Evolutionary conservation across 1,140 invertebrate genomes (phyloP).

Genomic region (Meloidogyne hapla): DNA sequence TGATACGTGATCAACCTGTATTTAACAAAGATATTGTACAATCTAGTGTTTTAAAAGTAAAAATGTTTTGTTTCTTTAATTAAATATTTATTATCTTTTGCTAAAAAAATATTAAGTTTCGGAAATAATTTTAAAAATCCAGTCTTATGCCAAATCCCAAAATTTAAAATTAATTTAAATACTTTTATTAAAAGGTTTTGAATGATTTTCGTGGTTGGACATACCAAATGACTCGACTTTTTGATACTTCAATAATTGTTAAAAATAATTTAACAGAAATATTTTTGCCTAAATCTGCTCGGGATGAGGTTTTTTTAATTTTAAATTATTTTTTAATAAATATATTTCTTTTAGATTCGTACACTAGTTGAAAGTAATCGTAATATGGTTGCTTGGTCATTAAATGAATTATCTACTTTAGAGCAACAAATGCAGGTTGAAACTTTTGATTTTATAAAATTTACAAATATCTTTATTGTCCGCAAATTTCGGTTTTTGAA

Average conservation of each 20-base stretch:
- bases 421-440: background rate
- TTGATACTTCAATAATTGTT: conserved; percentile 26
- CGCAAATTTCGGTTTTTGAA: too few species aligned
- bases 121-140: too few species aligned
- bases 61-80: background rate
- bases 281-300: conserved; percentile 23
- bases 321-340: background rate
- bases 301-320: conserved; percentile 29
- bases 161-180: too few species aligned
- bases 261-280: conserved; percentile 25
- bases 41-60: conserved; percentile 32
- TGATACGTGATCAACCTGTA: conserved; percentile 13
- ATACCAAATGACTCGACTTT: conserved; percentile 34
- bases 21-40: conserved; percentile 25
- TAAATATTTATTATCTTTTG: background rate
- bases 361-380: conserved; percentile 33
- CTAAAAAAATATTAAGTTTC: too few species aligned
- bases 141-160: too few species aligned
- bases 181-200: conserved; percentile 21
- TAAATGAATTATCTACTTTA: conserved; percentile 14
- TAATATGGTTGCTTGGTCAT: conserved; percentile 39
- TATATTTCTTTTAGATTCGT: conserved; percentile 22
- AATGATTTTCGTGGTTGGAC: conserved; percentile 40
- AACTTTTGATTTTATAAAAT: too few species aligned
- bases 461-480: too few species aligned